Evolutionary conservation across 2,113 vertebrate genomes (phyloP).

Genomic region (Setophaga kirtlandii): DNA sequence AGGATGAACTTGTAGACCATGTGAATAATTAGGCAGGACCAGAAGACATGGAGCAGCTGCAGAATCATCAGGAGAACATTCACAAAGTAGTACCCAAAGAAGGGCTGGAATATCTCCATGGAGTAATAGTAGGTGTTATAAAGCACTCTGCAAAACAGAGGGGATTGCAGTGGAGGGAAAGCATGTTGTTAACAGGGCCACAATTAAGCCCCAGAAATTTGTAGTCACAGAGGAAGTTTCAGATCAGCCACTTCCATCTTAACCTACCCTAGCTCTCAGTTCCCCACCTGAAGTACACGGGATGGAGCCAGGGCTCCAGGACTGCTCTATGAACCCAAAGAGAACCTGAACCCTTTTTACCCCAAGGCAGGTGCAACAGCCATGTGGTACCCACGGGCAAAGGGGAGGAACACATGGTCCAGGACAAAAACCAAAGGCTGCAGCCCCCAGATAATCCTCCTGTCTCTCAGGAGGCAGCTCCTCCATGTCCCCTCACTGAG

Average conservation of each 20-base stretch:
- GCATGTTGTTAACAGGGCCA: background rate
- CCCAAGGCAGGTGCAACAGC: background rate
- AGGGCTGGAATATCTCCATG: constrained; percentile 77
- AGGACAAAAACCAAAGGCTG: background rate
- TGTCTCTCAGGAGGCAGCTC: background rate
- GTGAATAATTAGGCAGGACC: constrained; percentile 89
- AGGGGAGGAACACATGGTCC: background rate
- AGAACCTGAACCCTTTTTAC: background rate
- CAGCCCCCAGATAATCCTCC: background rate
- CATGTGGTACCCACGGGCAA: too few species aligned
- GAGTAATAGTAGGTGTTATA: constrained; percentile 81
- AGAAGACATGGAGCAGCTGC: constrained; percentile 90
- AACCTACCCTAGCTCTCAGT: background rate
- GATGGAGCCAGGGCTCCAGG: background rate
- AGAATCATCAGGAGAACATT: constrained; percentile 83
- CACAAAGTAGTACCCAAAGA: constrained; percentile 90
- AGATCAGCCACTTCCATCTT: background rate
- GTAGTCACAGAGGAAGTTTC: background rate
- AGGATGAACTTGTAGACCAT: constrained; percentile 86
- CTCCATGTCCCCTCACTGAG: background rate
- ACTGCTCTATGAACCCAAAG: background rate
- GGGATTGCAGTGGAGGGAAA: background rate
- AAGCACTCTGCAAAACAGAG: constrained; percentile 75
- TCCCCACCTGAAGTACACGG: background rate
- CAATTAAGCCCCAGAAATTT: background rate